Evolutionary conservation across 2,797 vertebrate species (phyloP).

Genomic region (Galago senegalensis): DNA sequence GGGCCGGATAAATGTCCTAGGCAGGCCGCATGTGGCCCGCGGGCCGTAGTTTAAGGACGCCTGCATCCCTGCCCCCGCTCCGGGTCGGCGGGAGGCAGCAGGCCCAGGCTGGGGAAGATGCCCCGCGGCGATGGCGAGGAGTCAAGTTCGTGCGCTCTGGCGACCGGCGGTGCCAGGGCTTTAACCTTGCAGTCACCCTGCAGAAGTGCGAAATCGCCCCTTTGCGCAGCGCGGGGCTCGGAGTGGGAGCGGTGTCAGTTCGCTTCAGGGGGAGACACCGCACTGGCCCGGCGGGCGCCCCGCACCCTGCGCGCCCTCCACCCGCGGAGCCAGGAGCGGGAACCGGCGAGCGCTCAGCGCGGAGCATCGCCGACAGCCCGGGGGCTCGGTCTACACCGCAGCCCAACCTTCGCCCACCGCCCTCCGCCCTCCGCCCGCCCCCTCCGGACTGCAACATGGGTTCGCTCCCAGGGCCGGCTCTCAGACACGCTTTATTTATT

Average conservation of each 20-base stretch:
- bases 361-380: neutral
- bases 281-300: neutral
- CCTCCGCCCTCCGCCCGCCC: neutral
- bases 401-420: neutral
- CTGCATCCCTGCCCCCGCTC: no score
- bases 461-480: neutral
- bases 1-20: no score
- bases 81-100: neutral
- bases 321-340: neutral
- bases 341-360: neutral
- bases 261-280: rapidly evolving
- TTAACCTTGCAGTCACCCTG: no score
- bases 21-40: no score
- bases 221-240: neutral
- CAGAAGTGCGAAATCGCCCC: neutral
- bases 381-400: neutral
- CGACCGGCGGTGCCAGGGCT: neutral
- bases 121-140: neutral
- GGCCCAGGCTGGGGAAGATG: no score
- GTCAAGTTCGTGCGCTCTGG: neutral
- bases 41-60: no score
- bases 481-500: no score
- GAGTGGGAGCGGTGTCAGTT: rapidly evolving
- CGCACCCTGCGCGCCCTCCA: neutral
- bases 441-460: neutral